A percentile compares a stretch with the other conserved stretches of the same genome.
phyloP scores from a whole-genome alignment of 2,797 vertebrate genomes.

The Syndactyla subalaris region DNA sequence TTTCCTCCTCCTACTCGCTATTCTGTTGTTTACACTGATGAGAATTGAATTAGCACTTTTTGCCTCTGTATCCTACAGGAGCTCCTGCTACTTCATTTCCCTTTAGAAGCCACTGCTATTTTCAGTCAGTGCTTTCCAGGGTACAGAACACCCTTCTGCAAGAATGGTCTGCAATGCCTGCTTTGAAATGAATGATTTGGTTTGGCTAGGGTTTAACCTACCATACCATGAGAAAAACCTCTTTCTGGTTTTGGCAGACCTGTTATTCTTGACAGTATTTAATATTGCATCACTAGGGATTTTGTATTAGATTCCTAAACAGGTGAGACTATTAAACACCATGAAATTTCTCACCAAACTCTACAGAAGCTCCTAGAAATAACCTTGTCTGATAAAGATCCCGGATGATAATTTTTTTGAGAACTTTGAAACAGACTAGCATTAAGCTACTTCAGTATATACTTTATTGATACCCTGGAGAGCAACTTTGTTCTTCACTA shows the following conservation, averaged over 20 bases:
- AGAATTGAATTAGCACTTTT: conserved; percentile 55
- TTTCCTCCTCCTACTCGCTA: conserved; percentile 54
- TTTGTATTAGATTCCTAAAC: not conserved
- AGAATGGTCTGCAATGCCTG: not conserved
- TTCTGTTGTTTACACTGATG: conserved; percentile 52
- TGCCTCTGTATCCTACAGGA: not conserved
- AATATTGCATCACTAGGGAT: not conserved
- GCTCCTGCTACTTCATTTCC: not conserved
- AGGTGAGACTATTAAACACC: not conserved
- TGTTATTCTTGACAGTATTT: not conserved
- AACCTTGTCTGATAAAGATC: not conserved
- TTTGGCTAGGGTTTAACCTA: not conserved
- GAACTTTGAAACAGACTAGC: not conserved
- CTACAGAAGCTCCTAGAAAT: not conserved
- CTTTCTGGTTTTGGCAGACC: not conserved
- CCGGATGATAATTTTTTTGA: not conserved
- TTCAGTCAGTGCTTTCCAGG: not conserved
- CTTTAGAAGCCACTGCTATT: not conserved
- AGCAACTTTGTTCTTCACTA: not conserved
- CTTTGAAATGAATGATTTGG: not conserved
- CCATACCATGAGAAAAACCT: not conserved
- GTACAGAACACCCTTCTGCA: not conserved
- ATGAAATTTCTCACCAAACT: not conserved
- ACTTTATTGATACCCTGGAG: not conserved
- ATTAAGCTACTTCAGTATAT: not conserved